Evolutionary conservation across 2,888 invertebrate genomes (phyloP).

Genomic region (Candidula unifasciata): DNA sequence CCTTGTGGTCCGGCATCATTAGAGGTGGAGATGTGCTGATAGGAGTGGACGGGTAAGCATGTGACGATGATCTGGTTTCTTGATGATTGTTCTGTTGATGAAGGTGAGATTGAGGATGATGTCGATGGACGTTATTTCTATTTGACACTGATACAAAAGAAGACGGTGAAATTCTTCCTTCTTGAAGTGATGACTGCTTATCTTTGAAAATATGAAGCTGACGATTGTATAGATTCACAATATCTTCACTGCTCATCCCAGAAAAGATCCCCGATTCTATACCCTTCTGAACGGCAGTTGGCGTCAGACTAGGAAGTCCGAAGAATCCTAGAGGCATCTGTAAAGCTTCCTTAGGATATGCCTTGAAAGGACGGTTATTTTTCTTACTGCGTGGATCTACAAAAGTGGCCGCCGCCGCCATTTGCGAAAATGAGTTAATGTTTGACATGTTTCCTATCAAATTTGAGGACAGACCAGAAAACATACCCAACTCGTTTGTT

Average conservation of each 20-base stretch:
- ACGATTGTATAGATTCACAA: constrained; percentile 71
- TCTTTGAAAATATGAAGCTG: constrained; percentile 65
- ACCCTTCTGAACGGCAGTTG: constrained; percentile 49
- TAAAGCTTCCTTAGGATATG: constrained; percentile 85
- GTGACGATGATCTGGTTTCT: constrained; percentile 39
- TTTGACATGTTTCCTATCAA: constrained; percentile 39
- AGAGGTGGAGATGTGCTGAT: constrained; percentile 66
- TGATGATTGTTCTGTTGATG: constrained; percentile 41
- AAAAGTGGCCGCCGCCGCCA: constrained; percentile 36
- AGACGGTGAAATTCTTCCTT: constrained; percentile 53
- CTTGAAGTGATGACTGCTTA: constrained; percentile 53
- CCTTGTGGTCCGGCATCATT: constrained; percentile 27
- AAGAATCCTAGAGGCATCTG: constrained; percentile 80
- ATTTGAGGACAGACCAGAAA: constrained; percentile 40
- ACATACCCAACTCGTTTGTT: constrained; percentile 28
- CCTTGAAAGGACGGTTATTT: constrained; percentile 78
- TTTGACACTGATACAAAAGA: constrained; percentile 39
- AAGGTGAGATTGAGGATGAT: constrained; percentile 47
- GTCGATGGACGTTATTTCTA: constrained; percentile 47
- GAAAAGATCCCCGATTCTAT: constrained; percentile 55
- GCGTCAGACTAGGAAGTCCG: constrained; percentile 66
- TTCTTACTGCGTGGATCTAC: constrained; percentile 41
- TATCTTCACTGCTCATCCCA: constrained; percentile 68
- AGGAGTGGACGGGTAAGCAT: constrained; percentile 34
- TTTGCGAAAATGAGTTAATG: constrained; percentile 43